Evolutionary conservation across 1,140 invertebrate genomes (phyloP), one percentile per base, ranked within the genome.

Genomic region (Danaus melanippus): DNA sequence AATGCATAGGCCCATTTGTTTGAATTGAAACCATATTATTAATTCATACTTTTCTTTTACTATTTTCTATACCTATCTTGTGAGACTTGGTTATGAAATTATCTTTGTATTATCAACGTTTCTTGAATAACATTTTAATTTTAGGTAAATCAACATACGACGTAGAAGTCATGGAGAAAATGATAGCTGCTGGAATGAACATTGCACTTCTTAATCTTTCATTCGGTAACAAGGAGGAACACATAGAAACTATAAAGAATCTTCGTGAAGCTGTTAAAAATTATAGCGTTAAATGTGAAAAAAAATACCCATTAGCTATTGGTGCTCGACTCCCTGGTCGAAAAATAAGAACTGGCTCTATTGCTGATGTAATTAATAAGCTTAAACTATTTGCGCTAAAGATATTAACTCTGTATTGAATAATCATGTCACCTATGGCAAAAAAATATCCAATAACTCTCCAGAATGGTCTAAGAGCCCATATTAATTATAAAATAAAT

Each of bases 161-260:
- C 21, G 10, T 79, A 7, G 77, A 80, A 21, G 47, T 64, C n/a
- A 54, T 96, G 55, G 89, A 92, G 66, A 87, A 93, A 63, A 93
- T 96, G 92, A 93, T 96, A 56, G 88, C 89, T 47, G 90, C 90
- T 40, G 95, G 95, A 0, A 95, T 96, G 93, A 94, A 94, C 62
- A 90, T 95, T 65, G 93, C 93, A 15, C 73, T 94, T 17, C 80
- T 96, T 42, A 94, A 94, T 74, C 92, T 94, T 66, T 90, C 92
- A 7, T 94, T 93, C 78, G 93, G 92, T 41, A 88, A 90, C 6
- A 89, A 93, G 61, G 92, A 94, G 62, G 93, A 94, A 69, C 91
- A 93, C 72, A 75, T 76, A 5, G 90, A 90, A 59, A 90, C 90
- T 0, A 92, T 95, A 49, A 86, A 88, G 50, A 92, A 92, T 69